Base-by-base conservation (phyloP, 2,113 vertebrate species). In the Paradisaea rubra region DNA sequence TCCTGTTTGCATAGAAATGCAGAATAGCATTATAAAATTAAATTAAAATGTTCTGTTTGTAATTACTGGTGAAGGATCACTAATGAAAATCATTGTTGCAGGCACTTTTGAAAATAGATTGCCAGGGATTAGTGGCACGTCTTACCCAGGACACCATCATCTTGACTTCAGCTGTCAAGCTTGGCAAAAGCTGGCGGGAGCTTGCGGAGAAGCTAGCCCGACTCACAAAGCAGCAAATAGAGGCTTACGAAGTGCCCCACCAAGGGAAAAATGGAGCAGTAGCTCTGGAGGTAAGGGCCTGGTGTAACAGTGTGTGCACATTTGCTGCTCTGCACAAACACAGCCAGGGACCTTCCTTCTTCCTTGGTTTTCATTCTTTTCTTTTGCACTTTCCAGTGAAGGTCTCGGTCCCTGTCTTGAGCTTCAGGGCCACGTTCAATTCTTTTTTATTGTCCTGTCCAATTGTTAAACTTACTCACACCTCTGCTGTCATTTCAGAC, bases 91-190 rank as follows among this genome's bases (percentile, higher is more conserved):
- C 70, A 37, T 88, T 78, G 42, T 95, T 94, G 18, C 95, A 99
- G 99, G 99, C 98, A 45, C 98, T 99, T 86, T 94, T 99, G 91
- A 99, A 99, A 96, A 98, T 99, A 94, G 98, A 99, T 92, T 98
- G 98, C 77, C 98, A 99, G 93, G 98, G 96, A 22, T 95, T 99
- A 52, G 98, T 99, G 66, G 98, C 97, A 17, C 98, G 97, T 94
- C 96, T 99, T 66, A 98, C 98, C 56, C 98, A 99, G 95, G 99
- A 99, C 84, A 98, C 98, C 37, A 97, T 98, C 80, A 98, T 99
- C 96, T 96, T 99, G 91, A 99, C 99, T 66, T 98, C 99, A 39
- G 99, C 99, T 39, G 99, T 99, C 91, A 99, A 99, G 92, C 98
- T 99, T 57, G 99, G 99, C 20, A 96, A 97, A 83, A 96, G 97